phyloP scores from a whole-genome alignment of 1,140 invertebrate genomes.

The Cheumatopsyche charites region DNA sequence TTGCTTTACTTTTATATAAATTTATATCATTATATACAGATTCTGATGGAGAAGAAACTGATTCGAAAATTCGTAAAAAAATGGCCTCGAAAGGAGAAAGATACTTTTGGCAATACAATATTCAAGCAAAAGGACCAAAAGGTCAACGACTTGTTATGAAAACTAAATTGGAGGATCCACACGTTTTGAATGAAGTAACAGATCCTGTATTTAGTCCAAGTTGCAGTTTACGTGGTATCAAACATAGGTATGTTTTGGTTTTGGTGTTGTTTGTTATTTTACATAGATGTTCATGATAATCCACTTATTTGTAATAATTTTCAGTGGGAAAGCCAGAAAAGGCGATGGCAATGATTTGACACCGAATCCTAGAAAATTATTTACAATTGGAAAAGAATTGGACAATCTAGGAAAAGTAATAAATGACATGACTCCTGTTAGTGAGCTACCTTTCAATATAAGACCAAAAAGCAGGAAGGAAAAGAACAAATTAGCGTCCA shows the following conservation, averaged over 20 bases:
- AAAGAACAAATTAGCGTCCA: constrained; percentile 96
- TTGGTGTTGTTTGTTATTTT: background rate
- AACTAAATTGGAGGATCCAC: constrained; percentile 88
- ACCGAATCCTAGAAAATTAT: constrained; percentile 91
- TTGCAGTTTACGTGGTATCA: constrained; percentile 88
- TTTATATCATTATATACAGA: too few relatives aligned
- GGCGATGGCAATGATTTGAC: constrained; percentile 98
- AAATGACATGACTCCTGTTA: constrained; percentile 94
- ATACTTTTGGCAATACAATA: constrained; percentile 99
- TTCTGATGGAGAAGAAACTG: constrained; percentile 71
- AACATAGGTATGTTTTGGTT: constrained; percentile 70
- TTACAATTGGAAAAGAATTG: constrained; percentile 89
- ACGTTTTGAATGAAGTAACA: constrained; percentile 85
- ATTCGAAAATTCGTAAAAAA: constrained; percentile 50
- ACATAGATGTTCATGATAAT: background rate
- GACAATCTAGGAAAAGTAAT: constrained; percentile 90
- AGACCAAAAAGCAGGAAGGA: constrained; percentile 93
- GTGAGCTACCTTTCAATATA: constrained; percentile 87
- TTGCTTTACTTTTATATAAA: too few relatives aligned
- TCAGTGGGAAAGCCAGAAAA: constrained; percentile 90
- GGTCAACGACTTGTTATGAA: constrained; percentile 84
- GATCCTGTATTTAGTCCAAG: constrained; percentile 93
- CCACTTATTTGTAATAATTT: constrained; percentile 19
- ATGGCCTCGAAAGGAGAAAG: constrained; percentile 74
- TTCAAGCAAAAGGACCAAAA: constrained; percentile 97